phyloP scores from a whole-genome alignment of 30 jellyfish, hydroid and myxozoan genomes.

The Cassiopea andromeda region DNA sequence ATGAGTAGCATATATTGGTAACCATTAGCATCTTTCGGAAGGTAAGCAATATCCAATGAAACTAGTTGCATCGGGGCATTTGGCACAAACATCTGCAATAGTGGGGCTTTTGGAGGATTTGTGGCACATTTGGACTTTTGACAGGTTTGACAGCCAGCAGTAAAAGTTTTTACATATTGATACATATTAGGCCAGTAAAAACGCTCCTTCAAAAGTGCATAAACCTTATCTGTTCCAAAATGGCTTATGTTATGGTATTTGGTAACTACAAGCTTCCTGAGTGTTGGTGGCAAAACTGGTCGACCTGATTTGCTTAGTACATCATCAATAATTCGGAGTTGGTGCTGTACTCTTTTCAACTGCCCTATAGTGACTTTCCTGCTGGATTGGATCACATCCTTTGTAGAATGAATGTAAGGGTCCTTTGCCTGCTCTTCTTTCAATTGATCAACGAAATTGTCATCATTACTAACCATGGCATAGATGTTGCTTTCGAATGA shows the following conservation, averaged over 20 bases:
- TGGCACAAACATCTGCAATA: constrained; percentile 42
- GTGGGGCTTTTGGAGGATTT: constrained; percentile 70
- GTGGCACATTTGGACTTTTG: constrained; percentile 59
- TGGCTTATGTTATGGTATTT: constrained; percentile 42
- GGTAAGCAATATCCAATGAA: constrained; percentile 47
- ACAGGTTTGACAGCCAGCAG: constrained; percentile 29
- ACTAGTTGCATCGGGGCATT: constrained; percentile 59
- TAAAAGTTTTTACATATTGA: constrained; percentile 17
- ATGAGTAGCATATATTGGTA: constrained; percentile 50
- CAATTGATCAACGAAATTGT: constrained; percentile 18
- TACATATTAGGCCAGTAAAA: constrained; percentile 67
- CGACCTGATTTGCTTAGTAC: constrained; percentile 49
- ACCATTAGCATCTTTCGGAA: constrained; percentile 48
- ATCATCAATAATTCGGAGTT: constrained; percentile 42
- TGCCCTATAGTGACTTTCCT: constrained; percentile 22
- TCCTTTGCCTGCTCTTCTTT: constrained; percentile 25
- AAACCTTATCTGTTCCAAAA: constrained; percentile 51
- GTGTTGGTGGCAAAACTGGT: constrained; percentile 38
- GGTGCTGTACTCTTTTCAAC: constrained; percentile 52
- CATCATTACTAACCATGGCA: constrained; percentile 8
- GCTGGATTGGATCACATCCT: constrained; percentile 1
- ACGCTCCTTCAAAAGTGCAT: constrained; percentile 50
- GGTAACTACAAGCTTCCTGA: constrained; percentile 25
- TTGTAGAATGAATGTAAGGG: constrained; percentile 7
- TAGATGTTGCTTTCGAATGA: constrained; percentile 26